A percentile compares a stretch with the other conserved stretches of the same genome.
Evolutionary conservation across 1,140 invertebrate species (phyloP).

Genomic region (Microplitis mediator): DNA sequence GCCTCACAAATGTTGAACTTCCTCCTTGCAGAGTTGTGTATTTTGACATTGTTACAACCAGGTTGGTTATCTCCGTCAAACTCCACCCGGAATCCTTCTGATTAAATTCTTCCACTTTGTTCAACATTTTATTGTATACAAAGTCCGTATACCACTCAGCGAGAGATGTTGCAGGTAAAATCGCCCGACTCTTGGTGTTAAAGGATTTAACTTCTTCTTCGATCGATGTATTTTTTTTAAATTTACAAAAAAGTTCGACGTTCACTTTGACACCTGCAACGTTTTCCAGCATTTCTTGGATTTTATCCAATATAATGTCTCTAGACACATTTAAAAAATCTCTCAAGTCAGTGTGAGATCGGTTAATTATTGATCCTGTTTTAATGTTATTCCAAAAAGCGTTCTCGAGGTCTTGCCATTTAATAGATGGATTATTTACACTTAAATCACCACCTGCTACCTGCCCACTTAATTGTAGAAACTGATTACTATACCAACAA

Average conservation of each 20-base stretch:
- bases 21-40: conserved; percentile 43
- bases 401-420: not conserved
- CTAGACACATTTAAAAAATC: not conserved
- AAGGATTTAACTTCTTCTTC: not conserved
- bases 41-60: conserved; percentile 32
- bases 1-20: conserved; percentile 24
- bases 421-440: not conserved
- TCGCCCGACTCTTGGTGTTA: not conserved
- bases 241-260: too few species aligned
- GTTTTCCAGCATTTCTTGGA: not conserved
- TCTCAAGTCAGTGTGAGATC: not conserved
- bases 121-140: not conserved
- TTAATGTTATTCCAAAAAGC: not conserved
- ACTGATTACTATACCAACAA: too few species aligned
- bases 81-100: conserved; percentile 26
- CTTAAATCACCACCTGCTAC: too few species aligned
- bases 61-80: conserved; percentile 31
- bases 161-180: not conserved
- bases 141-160: not conserved
- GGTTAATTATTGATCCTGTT: not conserved
- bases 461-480: too few species aligned
- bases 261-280: not conserved
- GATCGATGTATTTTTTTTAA: too few species aligned
- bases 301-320: not conserved
- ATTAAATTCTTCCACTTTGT: not conserved